phyloP scores from a whole-genome alignment of 2,113 vertebrate genomes.

The Hydrochoerus hydrochaeris region DNA sequence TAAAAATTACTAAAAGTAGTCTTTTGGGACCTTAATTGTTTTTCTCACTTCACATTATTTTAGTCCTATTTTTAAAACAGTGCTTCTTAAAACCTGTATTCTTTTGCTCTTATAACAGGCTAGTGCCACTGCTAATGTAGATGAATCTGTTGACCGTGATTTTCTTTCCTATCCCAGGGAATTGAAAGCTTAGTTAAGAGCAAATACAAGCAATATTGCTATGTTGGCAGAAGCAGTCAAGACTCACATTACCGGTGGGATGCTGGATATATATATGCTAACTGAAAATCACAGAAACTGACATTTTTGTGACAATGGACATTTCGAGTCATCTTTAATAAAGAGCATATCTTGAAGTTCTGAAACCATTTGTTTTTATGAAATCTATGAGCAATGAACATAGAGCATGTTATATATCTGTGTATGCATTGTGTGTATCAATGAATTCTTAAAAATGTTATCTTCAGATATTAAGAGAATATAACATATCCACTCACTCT shows the following conservation, averaged over 20 bases:
- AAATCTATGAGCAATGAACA: neutral
- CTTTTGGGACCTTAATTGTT: neutral
- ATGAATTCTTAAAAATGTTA: neutral
- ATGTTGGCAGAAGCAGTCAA: conserved; percentile 56
- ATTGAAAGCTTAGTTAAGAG: conserved; percentile 62
- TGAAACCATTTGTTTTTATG: conserved; percentile 19
- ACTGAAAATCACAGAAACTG: conserved; percentile 31
- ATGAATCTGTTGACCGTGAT: conserved; percentile 63
- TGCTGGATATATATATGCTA: conserved; percentile 37
- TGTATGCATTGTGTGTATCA: neutral
- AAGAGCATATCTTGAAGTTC: neutral
- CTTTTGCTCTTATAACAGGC: neutral
- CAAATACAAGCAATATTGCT: conserved; percentile 65
- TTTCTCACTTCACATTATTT: neutral
- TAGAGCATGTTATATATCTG: neutral
- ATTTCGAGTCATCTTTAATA: conserved; percentile 41
- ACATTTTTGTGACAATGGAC: neutral
- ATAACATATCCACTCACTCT: neutral
- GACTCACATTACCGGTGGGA: neutral
- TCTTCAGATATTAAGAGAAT: neutral
- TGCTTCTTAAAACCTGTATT: neutral
- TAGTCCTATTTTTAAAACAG: neutral
- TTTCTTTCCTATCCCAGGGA: conserved; percentile 8
- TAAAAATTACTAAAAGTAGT: neutral
- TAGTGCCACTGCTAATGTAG: conserved; percentile 11